A percentile compares a stretch with the other conserved stretches of the same genome.
phyloP scores from a whole-genome alignment of 1,140 invertebrate species.

The Drosophila nannoptera region DNA sequence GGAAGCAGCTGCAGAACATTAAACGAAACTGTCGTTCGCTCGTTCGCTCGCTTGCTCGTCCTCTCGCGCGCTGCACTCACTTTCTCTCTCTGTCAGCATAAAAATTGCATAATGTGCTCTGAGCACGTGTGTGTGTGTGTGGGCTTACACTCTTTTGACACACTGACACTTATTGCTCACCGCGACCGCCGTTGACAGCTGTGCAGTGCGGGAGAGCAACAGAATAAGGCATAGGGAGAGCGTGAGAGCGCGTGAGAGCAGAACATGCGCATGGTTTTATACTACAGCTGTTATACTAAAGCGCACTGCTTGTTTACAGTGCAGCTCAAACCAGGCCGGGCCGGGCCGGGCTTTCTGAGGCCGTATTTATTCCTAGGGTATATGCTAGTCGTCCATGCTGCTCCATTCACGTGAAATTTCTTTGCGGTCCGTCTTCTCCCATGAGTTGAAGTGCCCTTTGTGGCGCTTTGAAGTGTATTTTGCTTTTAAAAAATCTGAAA shows the following conservation, averaged over 20 bases:
- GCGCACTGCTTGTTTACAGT: slow-evolving; percentile 62
- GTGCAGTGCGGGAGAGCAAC: slow-evolving; percentile 2
- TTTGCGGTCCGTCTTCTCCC: slow-evolving; percentile 7
- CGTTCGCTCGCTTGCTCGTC: slow-evolving; percentile 3
- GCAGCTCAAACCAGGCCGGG: slow-evolving; percentile 35
- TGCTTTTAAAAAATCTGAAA: slow-evolving; percentile 32
- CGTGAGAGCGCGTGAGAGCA: slow-evolving; percentile 13
- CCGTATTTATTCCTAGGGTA: background rate
- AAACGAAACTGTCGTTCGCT: slow-evolving; percentile 11
- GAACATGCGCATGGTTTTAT: slow-evolving; percentile 43
- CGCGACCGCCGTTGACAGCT: slow-evolving; percentile 29
- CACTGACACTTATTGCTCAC: slow-evolving; percentile 69
- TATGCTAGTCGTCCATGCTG: slow-evolving; percentile 2
- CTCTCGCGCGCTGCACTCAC: slow-evolving; percentile 28
- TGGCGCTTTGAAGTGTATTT: slow-evolving; percentile 43
- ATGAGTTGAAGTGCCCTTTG: slow-evolving; percentile 17
- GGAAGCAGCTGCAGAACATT: slow-evolving; percentile 3
- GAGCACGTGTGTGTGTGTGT: slow-evolving; percentile 22
- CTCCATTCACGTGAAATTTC: background rate
- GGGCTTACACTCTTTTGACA: slow-evolving; percentile 50
- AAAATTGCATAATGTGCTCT: slow-evolving; percentile 70
- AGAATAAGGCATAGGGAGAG: background rate
- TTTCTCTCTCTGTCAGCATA: slow-evolving; percentile 71
- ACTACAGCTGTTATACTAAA: slow-evolving; percentile 58
- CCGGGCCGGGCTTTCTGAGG: slow-evolving; percentile 1